phyloP scores from a whole-genome alignment of 1,140 invertebrate species.

The Meteorus sp. region DNA sequence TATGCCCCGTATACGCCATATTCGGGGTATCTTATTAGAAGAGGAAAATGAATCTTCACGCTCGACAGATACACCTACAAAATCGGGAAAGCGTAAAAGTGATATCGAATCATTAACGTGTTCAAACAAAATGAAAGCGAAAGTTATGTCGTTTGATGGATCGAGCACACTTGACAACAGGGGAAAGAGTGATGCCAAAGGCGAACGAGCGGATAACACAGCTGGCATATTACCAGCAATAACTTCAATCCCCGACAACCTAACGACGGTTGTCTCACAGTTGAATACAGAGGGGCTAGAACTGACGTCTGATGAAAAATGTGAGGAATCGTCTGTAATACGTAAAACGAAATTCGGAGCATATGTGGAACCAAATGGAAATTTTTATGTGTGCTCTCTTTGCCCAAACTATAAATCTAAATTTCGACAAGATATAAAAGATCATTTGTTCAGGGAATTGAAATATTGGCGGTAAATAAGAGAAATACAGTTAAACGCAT shows the following conservation, averaged over 20 bases:
- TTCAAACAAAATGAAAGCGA: slow-evolving; percentile 39
- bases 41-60: slow-evolving; percentile 18
- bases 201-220: neutral
- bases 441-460: slow-evolving; percentile 63
- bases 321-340: no score
- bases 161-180: slow-evolving; percentile 15
- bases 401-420: slow-evolving; percentile 59
- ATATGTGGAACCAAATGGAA: slow-evolving; percentile 51
- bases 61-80: slow-evolving; percentile 27
- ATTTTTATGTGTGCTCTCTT: slow-evolving; percentile 59
- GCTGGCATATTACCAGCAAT: slow-evolving; percentile 4
- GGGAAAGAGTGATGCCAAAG: slow-evolving; percentile 18
- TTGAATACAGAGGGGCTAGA: no score
- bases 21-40: slow-evolving; percentile 65
- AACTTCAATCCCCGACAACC: no score
- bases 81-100: slow-evolving; percentile 39
- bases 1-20: slow-evolving; percentile 62
- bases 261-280: no score
- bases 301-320: neutral
- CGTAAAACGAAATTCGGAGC: slow-evolving; percentile 40
- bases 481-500: neutral
- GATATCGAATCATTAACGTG: slow-evolving; percentile 34
- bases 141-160: slow-evolving; percentile 31
- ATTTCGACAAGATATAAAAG: slow-evolving; percentile 58
- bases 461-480: slow-evolving; percentile 58